Percentiles rank a stretch among this genome's conserved stretches.
Evolutionary conservation across 2,797 vertebrate genomes (phyloP).

Genomic region (Leptodactylus fallax): DNA sequence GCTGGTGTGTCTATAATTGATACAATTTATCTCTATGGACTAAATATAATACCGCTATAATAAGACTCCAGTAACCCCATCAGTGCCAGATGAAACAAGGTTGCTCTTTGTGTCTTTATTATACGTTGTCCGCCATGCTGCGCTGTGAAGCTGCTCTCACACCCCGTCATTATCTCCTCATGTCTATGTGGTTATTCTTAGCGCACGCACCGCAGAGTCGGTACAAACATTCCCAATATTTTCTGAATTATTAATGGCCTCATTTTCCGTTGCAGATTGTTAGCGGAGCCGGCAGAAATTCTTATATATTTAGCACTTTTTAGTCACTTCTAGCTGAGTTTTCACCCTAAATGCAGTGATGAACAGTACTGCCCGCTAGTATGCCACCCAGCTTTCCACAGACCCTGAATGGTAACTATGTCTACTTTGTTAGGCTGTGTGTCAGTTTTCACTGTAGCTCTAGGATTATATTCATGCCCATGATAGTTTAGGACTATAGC

Average conservation of each 20-base stretch:
- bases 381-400: too few species aligned
- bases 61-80: neutral
- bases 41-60: neutral
- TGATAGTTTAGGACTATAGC: too few species aligned
- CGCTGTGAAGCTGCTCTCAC: neutral
- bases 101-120: neutral
- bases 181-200: neutral
- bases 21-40: too few species aligned
- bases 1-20: too few species aligned
- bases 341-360: too few species aligned
- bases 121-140: neutral
- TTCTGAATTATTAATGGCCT: conserved; percentile 30
- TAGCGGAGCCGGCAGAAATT: neutral
- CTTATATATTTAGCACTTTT: neutral
- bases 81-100: neutral
- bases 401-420: too few species aligned
- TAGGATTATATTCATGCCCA: too few species aligned
- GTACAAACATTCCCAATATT: conserved; percentile 20
- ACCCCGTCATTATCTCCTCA: neutral
- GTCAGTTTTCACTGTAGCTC: too few species aligned
- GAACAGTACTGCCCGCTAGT: too few species aligned
- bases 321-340: neutral
- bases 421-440: too few species aligned
- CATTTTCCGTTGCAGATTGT: neutral
- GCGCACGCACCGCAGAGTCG: neutral